phyloP scores from a whole-genome alignment of 2,888 invertebrate genomes.

The Unio pictorum region DNA sequence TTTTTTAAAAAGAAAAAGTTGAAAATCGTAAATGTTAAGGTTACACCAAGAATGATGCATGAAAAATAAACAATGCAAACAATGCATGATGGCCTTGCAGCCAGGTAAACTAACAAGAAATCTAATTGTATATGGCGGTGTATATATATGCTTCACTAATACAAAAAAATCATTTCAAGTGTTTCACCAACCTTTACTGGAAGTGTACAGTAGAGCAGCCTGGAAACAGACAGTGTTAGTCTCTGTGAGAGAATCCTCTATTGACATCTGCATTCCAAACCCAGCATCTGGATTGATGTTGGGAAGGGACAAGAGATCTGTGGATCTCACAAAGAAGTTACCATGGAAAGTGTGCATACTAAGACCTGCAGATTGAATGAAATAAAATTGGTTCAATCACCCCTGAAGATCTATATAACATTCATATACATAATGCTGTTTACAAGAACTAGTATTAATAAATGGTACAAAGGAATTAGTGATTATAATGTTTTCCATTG shows the following conservation, averaged over 20 bases:
- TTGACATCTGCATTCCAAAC: slow-evolving; percentile 97
- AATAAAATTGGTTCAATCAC: neutral
- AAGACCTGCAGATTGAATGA: slow-evolving; percentile 78
- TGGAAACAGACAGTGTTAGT: slow-evolving; percentile 87
- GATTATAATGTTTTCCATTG: no score
- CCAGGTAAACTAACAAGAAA: no score
- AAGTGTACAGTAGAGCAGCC: slow-evolving; percentile 96
- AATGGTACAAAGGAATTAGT: no score
- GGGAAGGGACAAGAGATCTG: slow-evolving; percentile 94
- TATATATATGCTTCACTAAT: no score
- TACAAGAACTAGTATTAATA: neutral
- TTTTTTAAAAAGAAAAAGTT: no score
- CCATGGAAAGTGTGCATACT: slow-evolving; percentile 99
- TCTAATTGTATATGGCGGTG: no score
- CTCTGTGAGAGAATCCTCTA: slow-evolving; percentile 82
- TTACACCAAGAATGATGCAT: no score
- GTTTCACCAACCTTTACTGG: slow-evolving; percentile 81
- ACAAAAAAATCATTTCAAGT: no score
- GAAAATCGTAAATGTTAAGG: no score
- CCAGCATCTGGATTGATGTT: slow-evolving; percentile 99
- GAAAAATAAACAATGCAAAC: no score
- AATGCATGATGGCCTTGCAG: no score
- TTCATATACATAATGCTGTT: neutral
- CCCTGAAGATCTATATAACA: no score
- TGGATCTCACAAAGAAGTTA: slow-evolving; percentile 98